Base-by-base conservation (phyloP, 2,113 vertebrate species). In the Varanus salvator region DNA sequence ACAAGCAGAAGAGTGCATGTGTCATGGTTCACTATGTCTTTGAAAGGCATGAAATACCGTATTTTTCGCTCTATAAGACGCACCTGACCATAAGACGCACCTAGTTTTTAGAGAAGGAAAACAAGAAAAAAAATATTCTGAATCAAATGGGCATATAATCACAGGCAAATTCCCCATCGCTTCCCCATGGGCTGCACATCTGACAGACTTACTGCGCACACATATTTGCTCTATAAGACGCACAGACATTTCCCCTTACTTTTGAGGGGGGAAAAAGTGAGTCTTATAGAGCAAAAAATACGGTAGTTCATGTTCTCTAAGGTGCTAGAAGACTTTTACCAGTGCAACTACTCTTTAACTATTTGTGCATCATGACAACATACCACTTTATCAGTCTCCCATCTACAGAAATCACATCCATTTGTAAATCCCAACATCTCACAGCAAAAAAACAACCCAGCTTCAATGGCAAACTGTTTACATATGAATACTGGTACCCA, bases 401-500 rank as follows among this genome's bases (percentile, higher is more conserved):
- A 72, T 48, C 69, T 15, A 82, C 23, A 80, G 8, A 48, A 86
- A 27, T 25, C 50, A 52, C 31, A 75, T 57, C 31, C n/a, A 66
- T 75, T 60, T 83, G 60, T 21, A 93, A 86, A 90, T 91, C 72
- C n/a, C 23, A 87, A 38, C 31, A 66, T 89, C 91, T 94, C 84
- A 92, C 72, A 76, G 87, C 74, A 93, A 93, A 95, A 93, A 48
- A 83, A 88, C 0, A 80, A 1, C 87, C 90, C 86, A 80, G 50
- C 80, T 91, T 75, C 75, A 88, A 29, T 31, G 92, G 34, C 74
- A 76, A 90, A 89, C 87, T 88, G 72, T 92, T 72, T 90, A 76
- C 50, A 23, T 3, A 86, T 93, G 8, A 89, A 89, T 57, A 87
- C 8, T 52, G 89, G 71, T 50, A 87, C 3, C 21, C 77, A 66